These are phyloP conservation scores for Danaus melanippus DNA, from an alignment of 1,140 invertebrate species.

Conservation along the genomic window DNA sequence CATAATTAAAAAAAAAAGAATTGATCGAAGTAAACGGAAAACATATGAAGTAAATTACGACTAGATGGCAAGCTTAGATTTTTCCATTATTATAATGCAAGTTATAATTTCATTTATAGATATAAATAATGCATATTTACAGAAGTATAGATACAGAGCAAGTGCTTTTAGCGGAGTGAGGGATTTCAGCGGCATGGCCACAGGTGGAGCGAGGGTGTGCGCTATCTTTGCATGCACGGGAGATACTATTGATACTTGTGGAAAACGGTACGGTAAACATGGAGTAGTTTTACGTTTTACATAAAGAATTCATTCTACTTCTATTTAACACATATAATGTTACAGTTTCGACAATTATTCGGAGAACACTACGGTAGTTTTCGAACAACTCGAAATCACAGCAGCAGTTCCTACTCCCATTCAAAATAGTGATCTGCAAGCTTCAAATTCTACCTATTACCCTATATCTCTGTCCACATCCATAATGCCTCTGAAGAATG, in stretches of 20 bases:
- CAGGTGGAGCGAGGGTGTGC: constrained; percentile 39
- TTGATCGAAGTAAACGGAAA: too few relatives aligned
- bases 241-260: constrained; percentile 38
- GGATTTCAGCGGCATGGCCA: constrained; percentile 35
- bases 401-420: constrained; percentile 38
- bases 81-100: too few relatives aligned
- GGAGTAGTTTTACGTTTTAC: too few relatives aligned
- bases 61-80: too few relatives aligned
- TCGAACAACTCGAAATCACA: constrained; percentile 44
- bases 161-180: constrained; percentile 45
- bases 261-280: constrained; percentile 26
- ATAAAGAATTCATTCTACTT: too few relatives aligned
- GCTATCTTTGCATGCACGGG: constrained; percentile 44
- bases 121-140: constrained; percentile 6
- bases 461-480: constrained; percentile 44
- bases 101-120: constrained; percentile 9
- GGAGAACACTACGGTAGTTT: constrained; percentile 33
- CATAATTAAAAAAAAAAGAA: too few relatives aligned
- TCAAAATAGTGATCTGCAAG: constrained; percentile 22
- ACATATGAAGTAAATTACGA: too few relatives aligned
- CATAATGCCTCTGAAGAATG: constrained; percentile 48
- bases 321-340: not conserved
- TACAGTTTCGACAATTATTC: constrained; percentile 44
- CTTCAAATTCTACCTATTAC: constrained; percentile 37
- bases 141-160: constrained; percentile 51